A percentile compares a stretch with the other conserved stretches of the same genome.
Evolutionary conservation across 2,113 vertebrate genomes (phyloP).

Genomic region (Salvelinus alpinus): DNA sequence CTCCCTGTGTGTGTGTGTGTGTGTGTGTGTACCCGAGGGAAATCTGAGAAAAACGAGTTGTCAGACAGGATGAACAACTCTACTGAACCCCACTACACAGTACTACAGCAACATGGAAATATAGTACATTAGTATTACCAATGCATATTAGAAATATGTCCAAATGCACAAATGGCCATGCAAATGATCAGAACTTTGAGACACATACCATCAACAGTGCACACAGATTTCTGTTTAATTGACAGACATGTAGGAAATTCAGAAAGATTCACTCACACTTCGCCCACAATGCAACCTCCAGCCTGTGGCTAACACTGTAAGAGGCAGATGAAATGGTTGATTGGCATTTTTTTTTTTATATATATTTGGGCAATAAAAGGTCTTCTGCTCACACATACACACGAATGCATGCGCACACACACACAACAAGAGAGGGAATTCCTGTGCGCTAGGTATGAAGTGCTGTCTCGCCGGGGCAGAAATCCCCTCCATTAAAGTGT

Average conservation of each 20-base stretch:
- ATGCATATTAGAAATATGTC: not conserved
- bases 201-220: too few relatives aligned
- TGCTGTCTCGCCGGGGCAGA: slow-evolving; percentile 55
- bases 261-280: slow-evolving; percentile 9
- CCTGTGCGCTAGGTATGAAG: slow-evolving; percentile 23
- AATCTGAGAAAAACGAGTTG: slow-evolving; percentile 24
- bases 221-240: too few relatives aligned
- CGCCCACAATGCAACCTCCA: not conserved
- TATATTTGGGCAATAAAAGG: slow-evolving; percentile 22
- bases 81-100: too few relatives aligned
- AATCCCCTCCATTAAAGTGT: slow-evolving; percentile 60
- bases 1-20: not conserved
- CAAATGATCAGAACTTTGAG: too few relatives aligned
- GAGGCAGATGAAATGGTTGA: not conserved
- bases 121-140: not conserved
- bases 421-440: slow-evolving; percentile 10
- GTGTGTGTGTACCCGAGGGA: slow-evolving; percentile 14
- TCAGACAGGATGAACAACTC: not conserved
- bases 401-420: slow-evolving; percentile 2
- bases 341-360: not conserved
- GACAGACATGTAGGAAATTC: not conserved
- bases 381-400: slow-evolving; percentile 3
- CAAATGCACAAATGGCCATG: not conserved
- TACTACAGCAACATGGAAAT: too few relatives aligned
- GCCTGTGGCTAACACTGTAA: not conserved